Evolutionary conservation across 2,113 vertebrate genomes (phyloP), one percentile per base, ranked within the genome.

Genomic region (Lanius collurio): DNA sequence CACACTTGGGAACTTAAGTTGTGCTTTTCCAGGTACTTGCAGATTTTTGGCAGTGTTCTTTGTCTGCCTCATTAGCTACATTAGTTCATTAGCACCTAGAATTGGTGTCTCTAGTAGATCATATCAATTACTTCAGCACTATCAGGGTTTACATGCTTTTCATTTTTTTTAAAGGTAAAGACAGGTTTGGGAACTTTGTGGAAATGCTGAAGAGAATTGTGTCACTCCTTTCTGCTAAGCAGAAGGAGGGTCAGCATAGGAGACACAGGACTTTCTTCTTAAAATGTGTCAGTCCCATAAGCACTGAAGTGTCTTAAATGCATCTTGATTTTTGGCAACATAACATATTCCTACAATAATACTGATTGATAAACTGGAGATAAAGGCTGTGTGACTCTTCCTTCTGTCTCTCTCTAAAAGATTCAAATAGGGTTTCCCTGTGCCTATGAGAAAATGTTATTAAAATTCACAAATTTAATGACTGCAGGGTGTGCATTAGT

Each of bases 401-500:
- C 17, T 15, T 63, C 35, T 33, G 5, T 37, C 47, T 94, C 53
- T 27, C 26, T 73, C 53, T 49, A 5, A 37, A 80, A 78, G 39
- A 21, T 20, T 62, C 2, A 0, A 60, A 17, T 47, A 44, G 5
- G 2, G 24, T 84, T 91, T 89, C 24, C 41, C 47, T 2, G 1
- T 42, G 37, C 73, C 41, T 86, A 47, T 46, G 41, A 71, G 88
- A 84, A 97, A 83, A 73, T 59, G 68, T 69, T 79, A 70, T n/a
- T 87, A 15, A 82, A 56, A 21, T 57, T 42, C 53, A 35, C 83
- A 41, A 39, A 46, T 80, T 75, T 71, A 80, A 39, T 77, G 46
- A 10, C 31, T 30, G 5, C 49, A 49, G 49, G 41, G 19, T 24
- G 15, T 37, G 16, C 14, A 1, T 44, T 14, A 24, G 64, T 22